phyloP scores from a whole-genome alignment of 1,140 invertebrate genomes.

The Drosophila nannoptera region DNA sequence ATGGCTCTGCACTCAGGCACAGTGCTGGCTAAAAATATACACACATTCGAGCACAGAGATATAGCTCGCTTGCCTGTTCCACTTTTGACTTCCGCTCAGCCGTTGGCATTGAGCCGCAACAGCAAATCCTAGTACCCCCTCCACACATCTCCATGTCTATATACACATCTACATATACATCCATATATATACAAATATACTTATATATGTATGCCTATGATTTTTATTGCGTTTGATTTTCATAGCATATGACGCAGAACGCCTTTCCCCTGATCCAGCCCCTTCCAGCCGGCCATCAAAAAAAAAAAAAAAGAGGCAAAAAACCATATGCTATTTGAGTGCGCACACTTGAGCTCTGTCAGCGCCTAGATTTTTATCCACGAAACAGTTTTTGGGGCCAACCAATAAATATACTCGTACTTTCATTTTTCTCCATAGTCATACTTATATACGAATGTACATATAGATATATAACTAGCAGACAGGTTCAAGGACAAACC shows the following conservation, averaged over 20 bases:
- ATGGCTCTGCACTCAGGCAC: slow-evolving; percentile 66
- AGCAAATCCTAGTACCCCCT: background rate
- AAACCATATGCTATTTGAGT: slow-evolving; percentile 64
- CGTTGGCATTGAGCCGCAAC: slow-evolving; percentile 32
- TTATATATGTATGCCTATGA: slow-evolving; percentile 38
- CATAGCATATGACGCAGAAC: slow-evolving; percentile 68
- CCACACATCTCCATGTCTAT: no score
- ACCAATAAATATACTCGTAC: slow-evolving; percentile 53
- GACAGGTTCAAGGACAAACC: slow-evolving; percentile 62
- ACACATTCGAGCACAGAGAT: background rate
- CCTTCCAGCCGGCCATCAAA: background rate
- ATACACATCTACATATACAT: no score
- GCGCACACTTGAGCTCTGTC: slow-evolving; percentile 56
- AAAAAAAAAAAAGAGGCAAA: slow-evolving; percentile 8
- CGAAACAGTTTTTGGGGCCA: slow-evolving; percentile 53
- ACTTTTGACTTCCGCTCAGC: slow-evolving; percentile 53
- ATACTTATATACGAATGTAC: no score
- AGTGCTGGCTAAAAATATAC: slow-evolving; percentile 37
- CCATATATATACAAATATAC: slow-evolving; percentile 22
- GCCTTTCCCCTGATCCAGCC: background rate
- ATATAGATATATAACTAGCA: slow-evolving; percentile 11
- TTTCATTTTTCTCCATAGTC: slow-evolving; percentile 6
- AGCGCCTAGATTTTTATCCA: slow-evolving; percentile 66
- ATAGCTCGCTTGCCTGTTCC: slow-evolving; percentile 40
- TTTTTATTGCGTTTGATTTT: slow-evolving; percentile 76